A percentile compares a stretch with the other conserved stretches of the same genome.
These are phyloP conservation scores for Euzophera pinguis DNA, from an alignment of 2,888 invertebrate species.

Conservation along the genomic window DNA sequence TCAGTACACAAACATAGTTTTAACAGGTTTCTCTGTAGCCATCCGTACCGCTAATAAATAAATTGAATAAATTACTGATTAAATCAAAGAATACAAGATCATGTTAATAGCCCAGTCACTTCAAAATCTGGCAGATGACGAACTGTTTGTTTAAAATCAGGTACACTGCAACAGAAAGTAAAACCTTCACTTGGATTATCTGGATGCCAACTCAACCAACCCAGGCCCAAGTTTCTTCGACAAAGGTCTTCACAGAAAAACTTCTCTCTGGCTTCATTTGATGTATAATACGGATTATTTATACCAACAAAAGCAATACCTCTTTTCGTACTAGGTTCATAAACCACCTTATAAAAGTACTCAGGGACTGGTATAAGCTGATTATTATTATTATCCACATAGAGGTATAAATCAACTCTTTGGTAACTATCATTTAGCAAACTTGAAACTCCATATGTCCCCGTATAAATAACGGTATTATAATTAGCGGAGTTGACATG, in stretches of 20 bases:
- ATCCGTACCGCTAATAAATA: no score
- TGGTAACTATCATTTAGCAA: conserved; percentile 60
- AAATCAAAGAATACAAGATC: neutral
- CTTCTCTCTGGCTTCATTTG: conserved; percentile 40
- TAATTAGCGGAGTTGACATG: conserved; percentile 49
- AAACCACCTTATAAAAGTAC: conserved; percentile 76
- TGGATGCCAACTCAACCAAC: conserved; percentile 81
- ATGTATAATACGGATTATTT: conserved; percentile 80
- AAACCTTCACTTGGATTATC: conserved; percentile 70
- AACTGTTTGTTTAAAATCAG: conserved; percentile 72
- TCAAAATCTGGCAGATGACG: conserved; percentile 73
- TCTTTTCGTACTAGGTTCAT: conserved; percentile 62
- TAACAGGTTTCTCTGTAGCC: no score
- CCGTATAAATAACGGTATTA: conserved; percentile 78
- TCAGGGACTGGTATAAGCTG: conserved; percentile 65
- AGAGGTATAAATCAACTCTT: conserved; percentile 56
- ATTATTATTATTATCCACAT: conserved; percentile 54
- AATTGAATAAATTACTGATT: no score
- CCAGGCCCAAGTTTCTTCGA: conserved; percentile 64
- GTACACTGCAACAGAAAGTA: conserved; percentile 80
- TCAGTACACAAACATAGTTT: no score
- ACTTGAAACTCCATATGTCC: conserved; percentile 78
- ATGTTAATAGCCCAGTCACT: conserved; percentile 39
- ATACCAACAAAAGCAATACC: conserved; percentile 81
- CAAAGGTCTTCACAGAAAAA: conserved; percentile 74